A percentile compares a stretch with the other conserved stretches of the same genome.
phyloP scores from a whole-genome alignment of 2,888 invertebrate genomes.

The Andrena camellia region DNA sequence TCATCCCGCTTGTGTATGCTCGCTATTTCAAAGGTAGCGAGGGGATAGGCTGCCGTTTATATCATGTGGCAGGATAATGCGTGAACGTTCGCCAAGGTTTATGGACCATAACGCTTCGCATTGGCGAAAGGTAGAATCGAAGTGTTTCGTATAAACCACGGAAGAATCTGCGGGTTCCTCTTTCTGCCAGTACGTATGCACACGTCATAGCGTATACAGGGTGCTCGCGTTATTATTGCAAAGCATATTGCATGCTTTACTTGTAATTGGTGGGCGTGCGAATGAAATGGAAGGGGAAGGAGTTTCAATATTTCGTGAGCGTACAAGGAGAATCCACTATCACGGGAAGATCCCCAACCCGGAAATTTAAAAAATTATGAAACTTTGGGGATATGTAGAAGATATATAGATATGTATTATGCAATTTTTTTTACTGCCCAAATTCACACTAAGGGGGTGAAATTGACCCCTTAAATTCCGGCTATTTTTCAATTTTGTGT shows the following conservation, averaged over 20 bases:
- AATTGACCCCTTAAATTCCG: no score
- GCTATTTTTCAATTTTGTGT: no score
- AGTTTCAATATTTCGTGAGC: no score
- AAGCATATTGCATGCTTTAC: not conserved
- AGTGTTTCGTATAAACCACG: slow-evolving; percentile 35
- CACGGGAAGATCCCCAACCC: no score
- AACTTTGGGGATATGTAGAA: no score
- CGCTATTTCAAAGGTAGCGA: slow-evolving; percentile 33
- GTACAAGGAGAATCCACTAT: no score
- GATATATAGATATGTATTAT: no score
- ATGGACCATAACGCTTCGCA: slow-evolving; percentile 63
- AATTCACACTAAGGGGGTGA: no score
- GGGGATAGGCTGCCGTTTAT: slow-evolving; percentile 44
- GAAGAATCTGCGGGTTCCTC: slow-evolving; percentile 18
- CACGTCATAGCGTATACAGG: not conserved
- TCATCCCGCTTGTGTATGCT: slow-evolving; percentile 34
- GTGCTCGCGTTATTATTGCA: not conserved
- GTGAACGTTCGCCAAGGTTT: slow-evolving; percentile 59
- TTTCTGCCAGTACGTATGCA: not conserved
- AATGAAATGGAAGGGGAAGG: no score
- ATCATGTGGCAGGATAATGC: slow-evolving; percentile 59
- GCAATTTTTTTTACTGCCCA: no score
- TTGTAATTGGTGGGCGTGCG: no score
- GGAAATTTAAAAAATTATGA: no score
- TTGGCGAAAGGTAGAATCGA: slow-evolving; percentile 33